phyloP scores from a whole-genome alignment of 2,888 invertebrate genomes.

The Pandemis heparana region DNA sequence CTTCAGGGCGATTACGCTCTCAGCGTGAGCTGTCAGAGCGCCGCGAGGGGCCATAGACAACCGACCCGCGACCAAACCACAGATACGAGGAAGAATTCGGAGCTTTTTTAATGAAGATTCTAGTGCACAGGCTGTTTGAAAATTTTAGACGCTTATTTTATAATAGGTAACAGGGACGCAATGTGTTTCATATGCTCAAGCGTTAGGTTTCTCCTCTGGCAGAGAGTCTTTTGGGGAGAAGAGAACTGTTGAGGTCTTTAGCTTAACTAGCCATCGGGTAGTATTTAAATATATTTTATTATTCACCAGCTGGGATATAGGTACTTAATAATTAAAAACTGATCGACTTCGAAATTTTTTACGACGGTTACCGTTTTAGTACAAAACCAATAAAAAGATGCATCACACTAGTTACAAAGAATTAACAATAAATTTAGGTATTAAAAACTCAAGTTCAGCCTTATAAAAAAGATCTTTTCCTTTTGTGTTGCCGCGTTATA shows the following conservation, averaged over 20 bases:
- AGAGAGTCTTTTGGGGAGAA: no score
- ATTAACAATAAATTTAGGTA: slow-evolving; percentile 82
- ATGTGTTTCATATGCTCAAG: no score
- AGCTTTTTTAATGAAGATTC: background rate
- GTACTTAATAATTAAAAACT: slow-evolving; percentile 80
- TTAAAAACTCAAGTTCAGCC: slow-evolving; percentile 83
- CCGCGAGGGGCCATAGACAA: slow-evolving; percentile 13
- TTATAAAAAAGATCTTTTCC: slow-evolving; percentile 83
- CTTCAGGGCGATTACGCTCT: slow-evolving; percentile 11
- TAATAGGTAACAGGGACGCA: background rate
- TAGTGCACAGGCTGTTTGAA: slow-evolving; percentile 4
- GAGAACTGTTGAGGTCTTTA: no score
- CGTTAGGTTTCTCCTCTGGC: no score
- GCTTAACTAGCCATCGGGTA: no score
- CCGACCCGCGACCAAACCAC: background rate
- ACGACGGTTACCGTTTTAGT: slow-evolving; percentile 73
- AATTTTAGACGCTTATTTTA: background rate
- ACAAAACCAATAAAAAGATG: slow-evolving; percentile 70
- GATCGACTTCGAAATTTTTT: slow-evolving; percentile 82
- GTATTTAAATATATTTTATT: no score
- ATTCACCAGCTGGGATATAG: slow-evolving; percentile 78
- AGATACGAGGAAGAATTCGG: slow-evolving; percentile 17
- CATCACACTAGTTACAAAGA: slow-evolving; percentile 78
- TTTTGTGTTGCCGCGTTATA: slow-evolving; percentile 70
- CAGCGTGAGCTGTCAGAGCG: slow-evolving; percentile 18